A percentile compares a stretch with the other conserved stretches of the same genome.
phyloP scores from a whole-genome alignment of 1,140 invertebrate species.

The Aradophagus sp. region DNA sequence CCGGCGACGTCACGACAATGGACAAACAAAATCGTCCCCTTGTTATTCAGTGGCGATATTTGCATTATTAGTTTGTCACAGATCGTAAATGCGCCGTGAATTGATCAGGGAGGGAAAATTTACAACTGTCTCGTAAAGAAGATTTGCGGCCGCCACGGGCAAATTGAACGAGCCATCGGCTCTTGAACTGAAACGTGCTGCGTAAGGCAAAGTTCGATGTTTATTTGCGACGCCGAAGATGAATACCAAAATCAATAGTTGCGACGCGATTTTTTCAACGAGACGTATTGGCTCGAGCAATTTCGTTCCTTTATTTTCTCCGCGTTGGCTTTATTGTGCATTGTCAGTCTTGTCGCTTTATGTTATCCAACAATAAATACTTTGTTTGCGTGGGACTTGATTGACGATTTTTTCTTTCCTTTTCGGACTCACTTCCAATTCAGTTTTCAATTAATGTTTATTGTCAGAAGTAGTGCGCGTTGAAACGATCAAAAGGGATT shows the following conservation, averaged over 20 bases:
- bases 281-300: constrained; percentile 2
- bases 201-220: constrained; percentile 34
- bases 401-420: no score
- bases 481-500: constrained; percentile 6
- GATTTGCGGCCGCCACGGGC: constrained; percentile 49
- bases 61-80: constrained; percentile 49
- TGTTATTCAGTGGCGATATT: constrained; percentile 52
- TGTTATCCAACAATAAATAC: no score
- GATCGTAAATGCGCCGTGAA: constrained; percentile 38
- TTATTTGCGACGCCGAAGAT: constrained; percentile 21
- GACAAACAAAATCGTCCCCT: constrained; percentile 10
- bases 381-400: no score
- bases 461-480: constrained; percentile 1
- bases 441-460: not conserved
- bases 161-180: constrained; percentile 31
- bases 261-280: no score
- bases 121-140: constrained; percentile 54
- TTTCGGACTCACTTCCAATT: no score
- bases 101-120: constrained; percentile 40
- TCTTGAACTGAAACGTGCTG: constrained; percentile 30
- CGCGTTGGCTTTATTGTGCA: no score
- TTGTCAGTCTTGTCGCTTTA: no score
- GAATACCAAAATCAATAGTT: constrained; percentile 28
- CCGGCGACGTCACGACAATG: not conserved
- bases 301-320: no score